Conservation (phyloP, 2,113 vertebrate species). For the Lampris megalopsis region DNA sequence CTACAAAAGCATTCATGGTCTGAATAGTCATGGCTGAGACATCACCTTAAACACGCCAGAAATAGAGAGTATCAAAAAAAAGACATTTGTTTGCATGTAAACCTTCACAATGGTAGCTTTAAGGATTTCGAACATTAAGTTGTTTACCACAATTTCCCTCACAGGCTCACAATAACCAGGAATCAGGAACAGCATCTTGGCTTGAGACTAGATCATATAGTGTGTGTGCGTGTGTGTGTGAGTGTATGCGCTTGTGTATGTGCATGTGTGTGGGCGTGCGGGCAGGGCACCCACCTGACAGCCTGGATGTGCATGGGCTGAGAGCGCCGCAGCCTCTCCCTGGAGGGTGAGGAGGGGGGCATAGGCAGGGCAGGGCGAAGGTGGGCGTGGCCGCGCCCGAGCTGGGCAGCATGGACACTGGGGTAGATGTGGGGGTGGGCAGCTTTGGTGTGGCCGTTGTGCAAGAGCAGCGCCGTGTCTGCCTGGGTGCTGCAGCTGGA, state of each 20-base stretch:
- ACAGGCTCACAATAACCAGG: too few species aligned
- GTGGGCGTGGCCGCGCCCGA: conserved; percentile 42
- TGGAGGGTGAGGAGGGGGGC: conserved; percentile 54
- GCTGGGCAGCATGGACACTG: conserved; percentile 63
- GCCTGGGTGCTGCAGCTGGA: conserved; percentile 82
- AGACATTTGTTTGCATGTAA: too few species aligned
- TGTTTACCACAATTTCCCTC: too few species aligned
- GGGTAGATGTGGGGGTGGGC: conserved; percentile 51
- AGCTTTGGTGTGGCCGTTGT: conserved; percentile 81
- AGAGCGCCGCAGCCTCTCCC: conserved; percentile 87
- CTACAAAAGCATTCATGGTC: too few species aligned
- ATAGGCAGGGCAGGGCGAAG: conserved; percentile 55
- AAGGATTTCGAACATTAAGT: too few species aligned
- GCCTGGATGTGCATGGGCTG: conserved; percentile 94
- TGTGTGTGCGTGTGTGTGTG: background rate
- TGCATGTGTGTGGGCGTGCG: background rate
- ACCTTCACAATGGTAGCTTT: too few species aligned
- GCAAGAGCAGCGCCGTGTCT: conserved; percentile 88
- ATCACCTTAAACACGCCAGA: too few species aligned
- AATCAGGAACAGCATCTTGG: too few species aligned
- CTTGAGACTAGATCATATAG: too few species aligned
- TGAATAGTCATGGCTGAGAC: too few species aligned
- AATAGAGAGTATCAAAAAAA: too few species aligned
- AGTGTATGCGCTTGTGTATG: conserved; percentile 3
- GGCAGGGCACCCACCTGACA: conserved; percentile 83